These are phyloP conservation scores for Eristalis pertinax DNA, from an alignment of 2,888 invertebrate species.

Conservation along the genomic window DNA sequence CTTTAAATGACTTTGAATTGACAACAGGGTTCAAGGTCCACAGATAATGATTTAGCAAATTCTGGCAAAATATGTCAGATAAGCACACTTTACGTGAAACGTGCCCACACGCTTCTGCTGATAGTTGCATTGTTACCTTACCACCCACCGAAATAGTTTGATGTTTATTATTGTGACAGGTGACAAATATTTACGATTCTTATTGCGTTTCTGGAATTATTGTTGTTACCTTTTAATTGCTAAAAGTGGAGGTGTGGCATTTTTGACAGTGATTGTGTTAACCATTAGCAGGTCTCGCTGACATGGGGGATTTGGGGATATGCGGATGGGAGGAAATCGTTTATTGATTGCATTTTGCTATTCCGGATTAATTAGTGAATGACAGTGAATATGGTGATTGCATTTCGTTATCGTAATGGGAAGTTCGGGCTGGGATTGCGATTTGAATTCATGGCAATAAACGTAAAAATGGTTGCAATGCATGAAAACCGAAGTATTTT, in stretches of 20 bases:
- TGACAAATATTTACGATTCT: conserved; percentile 30
- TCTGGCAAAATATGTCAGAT: neutral
- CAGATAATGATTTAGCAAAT: conserved; percentile 7
- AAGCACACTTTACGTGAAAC: neutral
- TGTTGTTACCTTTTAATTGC: neutral
- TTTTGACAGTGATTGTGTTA: neutral
- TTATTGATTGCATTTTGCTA: conserved; percentile 23
- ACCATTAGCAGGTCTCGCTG: neutral
- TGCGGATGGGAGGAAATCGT: neutral
- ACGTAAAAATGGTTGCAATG: too few species aligned
- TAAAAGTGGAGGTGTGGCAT: neutral
- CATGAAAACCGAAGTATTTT: too few species aligned
- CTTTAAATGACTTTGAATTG: neutral
- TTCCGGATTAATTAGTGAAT: neutral
- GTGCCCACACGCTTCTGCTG: neutral
- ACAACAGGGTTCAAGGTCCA: conserved; percentile 28
- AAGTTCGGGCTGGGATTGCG: too few species aligned
- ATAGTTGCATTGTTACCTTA: conserved; percentile 16
- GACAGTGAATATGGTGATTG: conserved; percentile 10
- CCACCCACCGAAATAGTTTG: neutral
- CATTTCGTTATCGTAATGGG: neutral
- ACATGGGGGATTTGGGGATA: neutral
- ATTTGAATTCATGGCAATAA: too few species aligned
- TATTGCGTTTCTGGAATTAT: conserved; percentile 10
- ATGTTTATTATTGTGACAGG: conserved; percentile 24